These are phyloP conservation scores for Caenorhabditis wallacei DNA, from an alignment of 2,888 invertebrate genomes.

Conservation along the genomic window DNA sequence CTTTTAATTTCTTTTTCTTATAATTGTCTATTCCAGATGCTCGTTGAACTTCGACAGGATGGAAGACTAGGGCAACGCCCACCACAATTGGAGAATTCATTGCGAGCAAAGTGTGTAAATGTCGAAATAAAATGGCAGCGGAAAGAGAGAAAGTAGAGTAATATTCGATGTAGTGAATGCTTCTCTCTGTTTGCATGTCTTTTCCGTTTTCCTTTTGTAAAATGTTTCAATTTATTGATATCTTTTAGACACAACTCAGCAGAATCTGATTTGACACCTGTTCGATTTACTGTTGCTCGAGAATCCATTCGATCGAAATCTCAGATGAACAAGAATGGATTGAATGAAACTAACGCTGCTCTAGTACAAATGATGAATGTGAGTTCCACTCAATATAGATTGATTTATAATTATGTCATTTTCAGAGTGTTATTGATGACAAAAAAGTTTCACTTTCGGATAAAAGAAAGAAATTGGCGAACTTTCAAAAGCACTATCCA, in stretches of 20 bases:
- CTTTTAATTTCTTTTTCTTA: too few relatives aligned
- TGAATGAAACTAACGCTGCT: constrained; percentile 42
- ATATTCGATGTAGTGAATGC: constrained; percentile 12
- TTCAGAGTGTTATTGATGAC: constrained; percentile 51
- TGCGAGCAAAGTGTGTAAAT: constrained; percentile 58
- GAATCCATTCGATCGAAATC: constrained; percentile 37
- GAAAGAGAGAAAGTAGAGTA: constrained; percentile 52
- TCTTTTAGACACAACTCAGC: constrained; percentile 31
- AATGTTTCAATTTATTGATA: not conserved
- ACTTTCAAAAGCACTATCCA: constrained; percentile 55
- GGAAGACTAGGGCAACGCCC: constrained; percentile 47
- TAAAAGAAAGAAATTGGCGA: constrained; percentile 49
- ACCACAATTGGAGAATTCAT: constrained; percentile 33
- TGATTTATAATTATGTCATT: not conserved
- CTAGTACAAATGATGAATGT: constrained; percentile 61
- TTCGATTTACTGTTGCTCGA: constrained; percentile 42
- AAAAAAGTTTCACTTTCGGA: constrained; percentile 46
- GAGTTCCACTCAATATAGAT: too few relatives aligned
- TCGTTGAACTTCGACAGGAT: constrained; percentile 49
- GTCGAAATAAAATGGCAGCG: constrained; percentile 17
- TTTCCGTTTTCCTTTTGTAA: too few relatives aligned
- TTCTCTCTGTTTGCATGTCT: constrained; percentile 51
- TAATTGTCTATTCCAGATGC: too few relatives aligned
- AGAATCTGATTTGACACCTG: constrained; percentile 45
- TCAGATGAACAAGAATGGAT: not conserved